A percentile compares a stretch with the other conserved stretches of the same genome.
These are phyloP conservation scores for Empidonax traillii DNA, from an alignment of 2,113 vertebrate species.

Conservation along the genomic window DNA sequence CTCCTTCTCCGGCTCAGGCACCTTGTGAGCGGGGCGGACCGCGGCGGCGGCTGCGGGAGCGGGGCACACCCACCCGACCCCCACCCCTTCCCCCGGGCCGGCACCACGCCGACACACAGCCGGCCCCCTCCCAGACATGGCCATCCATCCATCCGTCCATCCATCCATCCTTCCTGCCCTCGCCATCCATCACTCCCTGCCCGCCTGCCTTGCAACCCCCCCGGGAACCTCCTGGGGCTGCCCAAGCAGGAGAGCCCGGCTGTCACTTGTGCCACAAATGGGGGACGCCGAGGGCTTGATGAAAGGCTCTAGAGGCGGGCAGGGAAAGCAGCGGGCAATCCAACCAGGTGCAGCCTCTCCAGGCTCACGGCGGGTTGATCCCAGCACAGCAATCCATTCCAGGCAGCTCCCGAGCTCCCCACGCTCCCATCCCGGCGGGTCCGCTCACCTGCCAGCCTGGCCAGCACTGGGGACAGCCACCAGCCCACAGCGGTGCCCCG, in stretches of 20 bases:
- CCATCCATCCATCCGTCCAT: background rate
- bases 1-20: background rate
- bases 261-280: background rate
- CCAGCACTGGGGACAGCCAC: background rate
- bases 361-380: background rate
- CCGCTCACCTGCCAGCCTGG: background rate
- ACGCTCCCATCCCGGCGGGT: rapidly evolving
- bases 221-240: background rate
- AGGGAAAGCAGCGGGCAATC: background rate
- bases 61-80: slow-evolving; percentile 5
- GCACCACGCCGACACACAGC: background rate
- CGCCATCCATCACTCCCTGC: background rate
- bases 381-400: background rate
- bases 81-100: background rate
- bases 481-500: background rate
- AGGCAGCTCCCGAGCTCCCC: background rate
- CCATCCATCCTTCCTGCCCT: background rate
- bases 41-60: background rate
- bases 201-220: background rate
- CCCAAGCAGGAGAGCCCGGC: background rate
- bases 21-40: slow-evolving; percentile 27
- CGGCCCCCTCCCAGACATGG: background rate
- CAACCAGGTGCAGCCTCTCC: no score
- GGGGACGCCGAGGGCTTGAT: background rate
- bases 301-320: background rate